Evolutionary conservation across 2,888 invertebrate species (phyloP).

Genomic region (Rhodophaea formosa): DNA sequence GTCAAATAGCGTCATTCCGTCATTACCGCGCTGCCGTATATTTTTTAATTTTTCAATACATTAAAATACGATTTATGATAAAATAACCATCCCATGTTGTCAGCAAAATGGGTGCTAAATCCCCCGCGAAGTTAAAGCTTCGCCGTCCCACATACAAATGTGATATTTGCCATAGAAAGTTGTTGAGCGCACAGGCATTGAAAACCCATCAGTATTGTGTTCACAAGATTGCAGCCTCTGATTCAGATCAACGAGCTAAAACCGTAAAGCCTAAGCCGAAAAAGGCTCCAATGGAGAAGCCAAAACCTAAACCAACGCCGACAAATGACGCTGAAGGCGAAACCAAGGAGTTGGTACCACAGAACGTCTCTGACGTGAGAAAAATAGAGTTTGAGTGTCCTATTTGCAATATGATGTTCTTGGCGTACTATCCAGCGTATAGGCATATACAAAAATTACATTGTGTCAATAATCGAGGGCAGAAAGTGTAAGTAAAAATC

Average conservation of each 20-base stretch:
- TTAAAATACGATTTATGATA: background rate
- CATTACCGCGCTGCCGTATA: slow-evolving; percentile 13
- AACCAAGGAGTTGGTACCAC: slow-evolving; percentile 10
- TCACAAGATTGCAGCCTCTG: slow-evolving; percentile 32
- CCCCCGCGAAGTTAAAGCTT: slow-evolving; percentile 41
- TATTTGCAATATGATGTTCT: slow-evolving; percentile 43
- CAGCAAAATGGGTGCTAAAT: slow-evolving; percentile 51
- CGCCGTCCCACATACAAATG: slow-evolving; percentile 46
- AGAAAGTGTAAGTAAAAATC: slow-evolving; percentile 50
- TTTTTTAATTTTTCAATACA: background rate
- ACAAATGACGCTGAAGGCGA: slow-evolving; percentile 18
- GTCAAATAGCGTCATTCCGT: slow-evolving; percentile 36
- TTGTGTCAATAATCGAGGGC: slow-evolving; percentile 37
- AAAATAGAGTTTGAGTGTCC: slow-evolving; percentile 58
- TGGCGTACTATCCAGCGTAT: slow-evolving; percentile 47
- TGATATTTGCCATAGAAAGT: slow-evolving; percentile 47
- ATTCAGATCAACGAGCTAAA: slow-evolving; percentile 19
- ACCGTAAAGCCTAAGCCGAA: slow-evolving; percentile 8
- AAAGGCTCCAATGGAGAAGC: slow-evolving; percentile 16
- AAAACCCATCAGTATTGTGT: slow-evolving; percentile 43
- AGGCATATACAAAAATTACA: slow-evolving; percentile 61
- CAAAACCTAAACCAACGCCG: background rate
- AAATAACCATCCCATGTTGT: slow-evolving; percentile 25
- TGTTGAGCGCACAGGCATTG: slow-evolving; percentile 42
- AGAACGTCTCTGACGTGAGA: slow-evolving; percentile 5